Conservation (phyloP, 1,140 invertebrate genomes). For the Agrilus planipennis region DNA sequence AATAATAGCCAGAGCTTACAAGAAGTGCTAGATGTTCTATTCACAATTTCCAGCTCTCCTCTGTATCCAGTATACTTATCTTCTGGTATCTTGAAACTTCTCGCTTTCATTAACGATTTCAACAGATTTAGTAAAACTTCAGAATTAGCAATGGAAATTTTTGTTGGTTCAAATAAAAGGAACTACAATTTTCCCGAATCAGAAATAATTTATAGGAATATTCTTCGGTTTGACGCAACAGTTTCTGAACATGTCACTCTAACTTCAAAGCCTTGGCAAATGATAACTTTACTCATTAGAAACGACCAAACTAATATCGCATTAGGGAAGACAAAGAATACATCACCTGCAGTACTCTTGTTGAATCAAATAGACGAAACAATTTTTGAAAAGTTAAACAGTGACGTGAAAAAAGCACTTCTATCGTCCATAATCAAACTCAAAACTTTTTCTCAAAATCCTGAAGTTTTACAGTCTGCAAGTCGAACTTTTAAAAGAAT, state of each 20-base stretch:
- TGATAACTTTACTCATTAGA: constrained; percentile 33
- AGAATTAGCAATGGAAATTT: constrained; percentile 28
- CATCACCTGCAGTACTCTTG: constrained; percentile 26
- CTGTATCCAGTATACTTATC: constrained; percentile 35
- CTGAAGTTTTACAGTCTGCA: constrained; percentile 41
- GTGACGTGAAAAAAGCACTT: constrained; percentile 27
- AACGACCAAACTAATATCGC: constrained; percentile 19
- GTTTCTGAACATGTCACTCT: constrained; percentile 11
- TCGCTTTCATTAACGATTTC: constrained; percentile 42
- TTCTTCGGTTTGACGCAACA: constrained; percentile 32
- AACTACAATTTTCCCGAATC: constrained; percentile 25
- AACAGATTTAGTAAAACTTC: constrained; percentile 34
- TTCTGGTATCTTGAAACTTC: constrained; percentile 35
- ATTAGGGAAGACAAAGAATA: neutral
- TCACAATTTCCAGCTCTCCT: neutral
- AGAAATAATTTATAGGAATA: constrained; percentile 34
- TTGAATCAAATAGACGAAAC: constrained; percentile 46
- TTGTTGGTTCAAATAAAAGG: too few species aligned
- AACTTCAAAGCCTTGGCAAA: constrained; percentile 33
- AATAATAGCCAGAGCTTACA: neutral
- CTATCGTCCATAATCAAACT: constrained; percentile 33
- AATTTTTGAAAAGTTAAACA: constrained; percentile 35
- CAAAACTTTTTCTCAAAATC: constrained; percentile 16
- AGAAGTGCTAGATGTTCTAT: neutral
- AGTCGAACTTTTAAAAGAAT: constrained; percentile 59